Evolutionary conservation across 2,888 invertebrate genomes (phyloP).

Genomic region (Phragmatobia fuliginosa): DNA sequence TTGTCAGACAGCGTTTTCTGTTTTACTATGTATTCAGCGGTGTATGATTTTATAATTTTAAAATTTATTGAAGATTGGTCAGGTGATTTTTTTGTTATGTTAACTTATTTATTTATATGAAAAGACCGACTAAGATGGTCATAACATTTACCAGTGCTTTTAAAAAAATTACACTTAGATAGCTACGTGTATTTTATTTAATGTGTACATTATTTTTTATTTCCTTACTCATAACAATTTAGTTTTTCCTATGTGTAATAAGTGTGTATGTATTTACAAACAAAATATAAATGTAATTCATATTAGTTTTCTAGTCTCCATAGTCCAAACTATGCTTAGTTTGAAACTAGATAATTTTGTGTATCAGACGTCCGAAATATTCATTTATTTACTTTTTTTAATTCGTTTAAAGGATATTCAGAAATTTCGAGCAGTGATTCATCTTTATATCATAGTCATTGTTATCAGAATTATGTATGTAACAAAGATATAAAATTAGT

Average conservation of each 20-base stretch:
- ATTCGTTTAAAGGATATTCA: too few species aligned
- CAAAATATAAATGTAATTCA: too few species aligned
- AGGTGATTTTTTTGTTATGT: neutral
- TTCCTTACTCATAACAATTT: neutral
- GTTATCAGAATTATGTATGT: neutral
- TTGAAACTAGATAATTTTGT: too few species aligned
- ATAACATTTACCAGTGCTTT: neutral
- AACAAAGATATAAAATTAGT: neutral
- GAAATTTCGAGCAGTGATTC: neutral
- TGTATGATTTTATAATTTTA: conserved; percentile 23
- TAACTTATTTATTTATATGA: neutral
- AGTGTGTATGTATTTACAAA: too few species aligned
- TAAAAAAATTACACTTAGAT: neutral
- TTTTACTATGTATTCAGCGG: conserved; percentile 17
- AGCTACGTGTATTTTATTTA: neutral
- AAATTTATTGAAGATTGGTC: conserved; percentile 22
- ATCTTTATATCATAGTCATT: neutral
- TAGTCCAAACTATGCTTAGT: too few species aligned
- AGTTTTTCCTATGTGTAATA: too few species aligned
- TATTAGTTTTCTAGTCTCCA: too few species aligned
- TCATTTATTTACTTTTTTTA: too few species aligned
- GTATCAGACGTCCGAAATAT: too few species aligned
- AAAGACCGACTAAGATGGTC: neutral
- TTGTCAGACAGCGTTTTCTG: conserved; percentile 34
- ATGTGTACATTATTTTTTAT: neutral